Base-by-base conservation (phyloP, 2,888 invertebrate genomes). In the Sinotaia quadrata region DNA sequence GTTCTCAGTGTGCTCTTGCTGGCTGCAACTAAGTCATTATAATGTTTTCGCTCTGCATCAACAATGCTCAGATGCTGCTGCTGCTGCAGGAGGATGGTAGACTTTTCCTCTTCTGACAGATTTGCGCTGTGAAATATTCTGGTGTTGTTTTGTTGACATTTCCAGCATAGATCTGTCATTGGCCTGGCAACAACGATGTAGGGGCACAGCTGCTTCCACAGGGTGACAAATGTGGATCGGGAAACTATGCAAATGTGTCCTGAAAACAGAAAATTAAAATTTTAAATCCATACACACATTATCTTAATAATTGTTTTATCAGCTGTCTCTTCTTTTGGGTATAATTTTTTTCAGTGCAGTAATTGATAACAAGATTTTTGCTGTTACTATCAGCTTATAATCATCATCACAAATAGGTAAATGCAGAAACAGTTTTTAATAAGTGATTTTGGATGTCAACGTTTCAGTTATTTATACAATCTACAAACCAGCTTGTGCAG, bases 81-180 rank as follows among this genome's bases (percentile, higher is more conserved):
- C 37, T 52, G 47, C 5, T 54, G 31, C 51, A 41, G 36, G 3
- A 33, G 0, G n/a, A 47, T 27, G 3, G 29, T 57, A 2, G 2
- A 10, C 34, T 70, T 67, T 8, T 61, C 57, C 7, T 49, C 67
- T 1, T 54, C 51, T 24, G 59, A 8, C 33, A 59, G 60, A 51
- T 65, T 67, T 2, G 61, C 56, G 31, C 61, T 47, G 4, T 51
- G 34, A 18, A 36, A 49, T 8, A 69, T 47, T n/a, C 33, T 1
- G 4, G 61, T 33, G 36, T 62, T 68, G 36, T 74, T 69, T 18
- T 68, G 44, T 37, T 74, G 74, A 41, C 73, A 71, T 24, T 31
- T 61, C 72, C 72, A 74, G 47, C 75, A 75, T 3, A 72, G 58
- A 44, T 73, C 72, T 0, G 75, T 71, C 47, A 67, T 68, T 0